Evolutionary conservation across 2,888 invertebrate genomes (phyloP), one percentile per base, ranked within the genome.

Genomic region (Trileptium ribeirensis): DNA sequence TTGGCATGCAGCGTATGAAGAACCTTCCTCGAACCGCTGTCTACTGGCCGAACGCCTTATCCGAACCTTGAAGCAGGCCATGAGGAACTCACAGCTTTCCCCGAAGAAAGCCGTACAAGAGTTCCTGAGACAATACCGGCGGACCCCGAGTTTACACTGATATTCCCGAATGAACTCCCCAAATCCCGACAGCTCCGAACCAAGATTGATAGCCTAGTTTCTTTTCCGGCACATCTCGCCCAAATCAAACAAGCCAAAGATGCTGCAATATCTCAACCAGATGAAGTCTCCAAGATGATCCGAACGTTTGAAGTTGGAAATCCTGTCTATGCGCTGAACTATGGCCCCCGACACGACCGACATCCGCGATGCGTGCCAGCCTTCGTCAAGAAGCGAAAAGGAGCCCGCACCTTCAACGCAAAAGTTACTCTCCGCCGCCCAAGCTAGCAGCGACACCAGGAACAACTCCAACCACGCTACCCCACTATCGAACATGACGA

Each of bases 51-150:
- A 75, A 36, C 34, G 77, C n/a, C 38, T 75, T 37, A 36, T 85
- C 74, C 83, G 83, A 67, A 83, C 81, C 1, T 84, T 85, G 67
- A 85, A 86, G 67, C 80, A 83, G 19, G 83, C 67, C 15, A 29
- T 82, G 33, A 1, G 70, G 82, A 74, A 81, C 67, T 83, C 82
- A 19, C 15, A 19, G 2, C 82, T 83, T 33, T 36, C 82, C 24
- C 29, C 82, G 33, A 82, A 29, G 82, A 51, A n/a, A 83, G 81
- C 82, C 2, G 8, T 31, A 3, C 83, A 83, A 36, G 36, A 81
- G n/a, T 83, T 83, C 40, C 36, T 82, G 81, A 77, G 79, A 79
- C 36, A 81, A 51, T 67, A 38, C 37, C 40, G 79, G 15, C 37
- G n/a, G 8, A 75, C 77, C 3, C 77, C 79, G n/a, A 74, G 67